Evolutionary conservation across 2,113 vertebrate genomes (phyloP).

Genomic region (Sebastes fasciatus): DNA sequence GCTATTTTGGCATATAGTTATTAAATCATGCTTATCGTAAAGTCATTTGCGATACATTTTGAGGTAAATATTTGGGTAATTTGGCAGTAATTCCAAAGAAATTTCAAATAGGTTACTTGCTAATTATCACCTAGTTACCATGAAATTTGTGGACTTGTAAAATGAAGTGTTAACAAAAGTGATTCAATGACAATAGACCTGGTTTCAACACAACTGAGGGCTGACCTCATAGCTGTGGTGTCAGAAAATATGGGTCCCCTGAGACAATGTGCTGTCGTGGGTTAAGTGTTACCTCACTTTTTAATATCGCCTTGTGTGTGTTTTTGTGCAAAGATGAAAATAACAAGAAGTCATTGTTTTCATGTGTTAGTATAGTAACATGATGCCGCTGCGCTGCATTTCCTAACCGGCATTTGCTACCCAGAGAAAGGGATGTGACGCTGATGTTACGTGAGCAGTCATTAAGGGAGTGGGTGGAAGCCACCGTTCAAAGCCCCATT

Average conservation of each 20-base stretch:
- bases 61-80: too few relatives aligned
- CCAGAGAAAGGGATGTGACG: slow-evolving; percentile 21
- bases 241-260: slow-evolving; percentile 55
- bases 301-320: not conserved
- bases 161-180: too few relatives aligned
- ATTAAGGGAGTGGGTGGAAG: slow-evolving; percentile 35
- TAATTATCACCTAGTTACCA: too few relatives aligned
- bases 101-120: too few relatives aligned
- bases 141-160: too few relatives aligned
- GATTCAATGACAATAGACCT: slow-evolving; percentile 37
- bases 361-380: slow-evolving; percentile 19
- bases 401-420: slow-evolving; percentile 16
- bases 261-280: slow-evolving; percentile 11
- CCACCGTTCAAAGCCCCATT: slow-evolving; percentile 21
- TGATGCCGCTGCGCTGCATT: slow-evolving; percentile 37
- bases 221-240: slow-evolving; percentile 42
- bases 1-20: too few relatives aligned
- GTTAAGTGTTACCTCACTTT: slow-evolving; percentile 53
- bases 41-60: too few relatives aligned
- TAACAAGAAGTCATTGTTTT: slow-evolving; percentile 31
- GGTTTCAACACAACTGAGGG: slow-evolving; percentile 19
- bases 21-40: too few relatives aligned
- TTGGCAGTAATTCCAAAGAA: too few relatives aligned
- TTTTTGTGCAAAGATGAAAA: slow-evolving; percentile 44
- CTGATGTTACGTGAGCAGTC: slow-evolving; percentile 49